Percentiles rank a stretch among this genome's conserved stretches.
These are phyloP conservation scores for Gastracanthus pulcherrimus DNA, from an alignment of 2,888 invertebrate species.

Conservation along the genomic window DNA sequence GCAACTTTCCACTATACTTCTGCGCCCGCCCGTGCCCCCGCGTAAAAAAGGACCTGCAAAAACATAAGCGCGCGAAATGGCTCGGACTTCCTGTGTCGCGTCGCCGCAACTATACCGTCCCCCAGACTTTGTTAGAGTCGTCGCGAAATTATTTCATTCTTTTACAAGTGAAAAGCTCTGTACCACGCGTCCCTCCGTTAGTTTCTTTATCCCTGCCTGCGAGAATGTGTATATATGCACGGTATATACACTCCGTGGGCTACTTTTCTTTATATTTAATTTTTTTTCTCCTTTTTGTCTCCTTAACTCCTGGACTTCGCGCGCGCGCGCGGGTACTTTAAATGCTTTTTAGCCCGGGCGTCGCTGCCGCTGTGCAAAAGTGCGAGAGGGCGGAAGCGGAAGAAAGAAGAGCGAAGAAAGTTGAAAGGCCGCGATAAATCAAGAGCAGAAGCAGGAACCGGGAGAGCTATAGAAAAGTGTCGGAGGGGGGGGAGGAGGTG, in stretches of 20 bases:
- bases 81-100: slow-evolving; percentile 51
- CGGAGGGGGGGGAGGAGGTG: background rate
- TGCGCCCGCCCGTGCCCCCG: background rate
- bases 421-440: slow-evolving; percentile 29
- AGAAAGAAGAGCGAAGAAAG: background rate
- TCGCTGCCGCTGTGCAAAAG: background rate
- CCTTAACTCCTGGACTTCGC: background rate
- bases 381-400: background rate
- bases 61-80: slow-evolving; percentile 55
- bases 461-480: background rate
- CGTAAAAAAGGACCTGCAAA: slow-evolving; percentile 45
- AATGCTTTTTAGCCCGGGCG: slow-evolving; percentile 42
- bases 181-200: background rate
- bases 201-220: too few species aligned
- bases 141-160: slow-evolving; percentile 51
- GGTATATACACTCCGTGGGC: background rate
- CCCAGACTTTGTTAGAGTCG: slow-evolving; percentile 36
- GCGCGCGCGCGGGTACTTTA: slow-evolving; percentile 33
- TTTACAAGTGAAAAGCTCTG: slow-evolving; percentile 45
- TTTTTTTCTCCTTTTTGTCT: background rate
- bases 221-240: background rate
- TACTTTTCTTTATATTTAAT: background rate
- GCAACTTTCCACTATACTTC: slow-evolving; percentile 21
- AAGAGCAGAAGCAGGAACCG: background rate
- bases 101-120: too few species aligned